phyloP scores from a whole-genome alignment of 2,888 invertebrate genomes.

The Halictus quadricinctus region DNA sequence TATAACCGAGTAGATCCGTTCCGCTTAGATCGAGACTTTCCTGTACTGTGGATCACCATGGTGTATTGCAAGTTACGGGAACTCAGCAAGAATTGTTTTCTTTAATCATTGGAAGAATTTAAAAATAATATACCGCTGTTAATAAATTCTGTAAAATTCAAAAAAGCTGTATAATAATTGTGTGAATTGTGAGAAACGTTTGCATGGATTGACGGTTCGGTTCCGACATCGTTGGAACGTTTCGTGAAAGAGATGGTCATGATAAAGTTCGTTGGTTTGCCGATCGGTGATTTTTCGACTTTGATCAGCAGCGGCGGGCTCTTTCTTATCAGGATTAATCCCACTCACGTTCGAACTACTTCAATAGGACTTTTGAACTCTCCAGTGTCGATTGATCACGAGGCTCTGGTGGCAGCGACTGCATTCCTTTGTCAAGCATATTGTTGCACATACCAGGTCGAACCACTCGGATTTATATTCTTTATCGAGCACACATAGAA shows the following conservation, averaged over 20 bases:
- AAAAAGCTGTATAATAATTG: too few relatives aligned
- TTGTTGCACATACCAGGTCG: background rate
- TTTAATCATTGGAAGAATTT: too few relatives aligned
- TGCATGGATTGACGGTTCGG: too few relatives aligned
- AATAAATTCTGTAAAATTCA: too few relatives aligned
- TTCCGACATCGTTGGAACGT: background rate
- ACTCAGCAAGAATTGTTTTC: too few relatives aligned
- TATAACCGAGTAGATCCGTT: too few relatives aligned
- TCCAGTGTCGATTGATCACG: background rate
- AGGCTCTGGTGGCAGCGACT: background rate
- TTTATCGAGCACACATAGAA: background rate
- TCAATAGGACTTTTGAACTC: background rate
- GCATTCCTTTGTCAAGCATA: slow-evolving; percentile 7
- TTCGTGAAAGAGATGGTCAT: background rate
- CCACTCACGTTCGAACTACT: slow-evolving; percentile 1
- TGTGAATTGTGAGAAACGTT: too few relatives aligned
- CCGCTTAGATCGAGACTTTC: too few relatives aligned
- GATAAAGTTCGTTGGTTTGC: background rate
- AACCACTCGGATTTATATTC: background rate
- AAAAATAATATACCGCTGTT: too few relatives aligned
- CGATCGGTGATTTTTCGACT: background rate
- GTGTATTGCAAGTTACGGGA: too few relatives aligned
- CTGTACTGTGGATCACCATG: too few relatives aligned
- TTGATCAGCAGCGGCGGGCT: background rate
- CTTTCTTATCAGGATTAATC: slow-evolving; percentile 11